phyloP scores from a whole-genome alignment of 2,113 vertebrate genomes.

The Oreotrochilus melanogaster region DNA sequence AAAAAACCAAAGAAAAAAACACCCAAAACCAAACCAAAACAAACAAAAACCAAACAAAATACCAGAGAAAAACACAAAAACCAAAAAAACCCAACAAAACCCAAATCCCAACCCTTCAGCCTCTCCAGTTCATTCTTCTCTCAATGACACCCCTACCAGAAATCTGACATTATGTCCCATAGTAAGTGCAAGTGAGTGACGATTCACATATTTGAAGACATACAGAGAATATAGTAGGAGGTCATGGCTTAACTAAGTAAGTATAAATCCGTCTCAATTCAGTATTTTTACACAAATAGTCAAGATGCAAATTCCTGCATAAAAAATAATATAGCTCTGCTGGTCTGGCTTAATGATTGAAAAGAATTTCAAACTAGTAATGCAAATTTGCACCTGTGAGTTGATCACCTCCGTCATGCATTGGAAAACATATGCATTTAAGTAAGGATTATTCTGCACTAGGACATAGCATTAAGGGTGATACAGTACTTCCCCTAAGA shows the following conservation, averaged over 20 bases:
- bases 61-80: no score
- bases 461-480: neutral
- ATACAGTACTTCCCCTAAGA: neutral
- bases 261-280: neutral
- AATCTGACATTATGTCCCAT: neutral
- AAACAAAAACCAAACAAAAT: no score
- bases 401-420: neutral
- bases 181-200: neutral
- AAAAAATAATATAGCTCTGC: neutral
- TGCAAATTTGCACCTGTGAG: accelerated
- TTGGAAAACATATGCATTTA: neutral
- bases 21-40: no score
- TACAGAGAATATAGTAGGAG: neutral
- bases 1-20: no score
- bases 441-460: neutral
- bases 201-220: neutral
- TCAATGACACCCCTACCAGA: neutral
- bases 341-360: neutral
- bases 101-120: accelerated
- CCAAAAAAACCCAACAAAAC: no score
- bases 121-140: neutral
- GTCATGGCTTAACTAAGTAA: neutral
- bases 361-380: neutral
- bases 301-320: neutral
- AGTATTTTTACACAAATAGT: neutral